phyloP scores from a whole-genome alignment of 1,140 invertebrate genomes.

The Ips typographus region DNA sequence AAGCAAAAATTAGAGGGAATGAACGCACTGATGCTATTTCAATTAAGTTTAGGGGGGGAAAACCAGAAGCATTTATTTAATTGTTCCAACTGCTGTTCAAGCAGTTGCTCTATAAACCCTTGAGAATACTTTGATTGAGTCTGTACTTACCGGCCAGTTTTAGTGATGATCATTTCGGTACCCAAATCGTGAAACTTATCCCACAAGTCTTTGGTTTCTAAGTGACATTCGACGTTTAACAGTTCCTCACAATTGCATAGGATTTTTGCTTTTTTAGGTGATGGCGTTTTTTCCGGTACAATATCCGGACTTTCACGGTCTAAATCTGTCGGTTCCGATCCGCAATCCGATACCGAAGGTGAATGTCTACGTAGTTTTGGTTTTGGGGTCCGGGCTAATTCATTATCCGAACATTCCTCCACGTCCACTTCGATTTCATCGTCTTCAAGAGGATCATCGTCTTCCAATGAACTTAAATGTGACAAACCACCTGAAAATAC shows the following conservation, averaged over 20 bases:
- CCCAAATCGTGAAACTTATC: conserved; percentile 92
- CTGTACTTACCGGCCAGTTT: conserved; percentile 84
- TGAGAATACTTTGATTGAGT: background rate
- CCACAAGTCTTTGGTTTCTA: conserved; percentile 93
- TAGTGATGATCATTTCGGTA: conserved; percentile 98
- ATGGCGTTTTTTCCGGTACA: conserved; percentile 36
- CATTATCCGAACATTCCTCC: conserved; percentile 51
- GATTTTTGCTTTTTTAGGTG: conserved; percentile 53
- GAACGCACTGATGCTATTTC: conserved; percentile 24
- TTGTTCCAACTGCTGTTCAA: too few relatives aligned
- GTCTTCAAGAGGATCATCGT: conserved; percentile 47
- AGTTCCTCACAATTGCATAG: conserved; percentile 83
- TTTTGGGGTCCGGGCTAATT: conserved; percentile 42
- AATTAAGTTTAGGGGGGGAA: conserved; percentile 5
- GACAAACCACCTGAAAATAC: conserved; percentile 40
- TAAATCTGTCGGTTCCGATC: conserved; percentile 47
- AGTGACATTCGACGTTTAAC: conserved; percentile 78
- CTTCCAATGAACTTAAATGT: conserved; percentile 29
- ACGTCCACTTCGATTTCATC: conserved; percentile 52
- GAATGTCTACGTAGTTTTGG: conserved; percentile 42
- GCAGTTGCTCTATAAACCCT: background rate
- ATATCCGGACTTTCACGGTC: conserved; percentile 49
- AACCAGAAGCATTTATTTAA: too few relatives aligned
- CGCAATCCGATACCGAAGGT: conserved; percentile 48
- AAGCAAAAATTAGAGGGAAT: conserved; percentile 23